Evolutionary conservation across 1,140 invertebrate genomes (phyloP).

Genomic region (Stegodyphus dumicola): DNA sequence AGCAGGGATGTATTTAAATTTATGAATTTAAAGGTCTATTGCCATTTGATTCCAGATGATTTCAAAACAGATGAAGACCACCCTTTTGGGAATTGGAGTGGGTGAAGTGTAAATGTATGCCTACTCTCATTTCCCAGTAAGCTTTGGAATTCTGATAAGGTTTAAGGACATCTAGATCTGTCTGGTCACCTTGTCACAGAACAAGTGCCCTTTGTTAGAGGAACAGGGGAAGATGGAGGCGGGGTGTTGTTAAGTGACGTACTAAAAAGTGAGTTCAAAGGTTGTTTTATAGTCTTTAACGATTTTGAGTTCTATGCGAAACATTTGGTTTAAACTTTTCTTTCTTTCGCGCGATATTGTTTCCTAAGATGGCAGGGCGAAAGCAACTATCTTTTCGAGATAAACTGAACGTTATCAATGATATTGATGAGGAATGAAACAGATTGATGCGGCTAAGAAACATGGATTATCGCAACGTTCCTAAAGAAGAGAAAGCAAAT

Average conservation of each 20-base stretch:
- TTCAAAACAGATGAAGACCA: too few relatives aligned
- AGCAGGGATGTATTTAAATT: too few relatives aligned
- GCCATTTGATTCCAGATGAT: too few relatives aligned
- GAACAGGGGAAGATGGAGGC: background rate
- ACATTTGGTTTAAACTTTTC: too few relatives aligned
- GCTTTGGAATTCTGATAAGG: background rate
- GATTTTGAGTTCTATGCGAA: too few relatives aligned
- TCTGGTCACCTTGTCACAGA: background rate
- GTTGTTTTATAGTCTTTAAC: constrained; percentile 1
- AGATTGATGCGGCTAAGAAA: background rate
- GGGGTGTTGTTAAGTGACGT: background rate
- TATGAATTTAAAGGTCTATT: too few relatives aligned
- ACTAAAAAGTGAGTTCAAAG: background rate
- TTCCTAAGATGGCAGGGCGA: too few relatives aligned
- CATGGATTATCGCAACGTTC: too few relatives aligned
- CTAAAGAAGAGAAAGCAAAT: background rate
- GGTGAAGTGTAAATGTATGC: constrained; percentile 1
- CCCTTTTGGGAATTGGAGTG: too few relatives aligned
- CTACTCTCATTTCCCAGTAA: background rate
- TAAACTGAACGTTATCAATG: background rate
- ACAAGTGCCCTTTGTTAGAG: constrained; percentile 3
- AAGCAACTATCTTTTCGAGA: too few relatives aligned
- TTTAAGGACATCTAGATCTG: background rate
- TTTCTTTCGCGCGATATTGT: too few relatives aligned
- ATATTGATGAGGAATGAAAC: background rate